phyloP scores from a whole-genome alignment of 2,797 vertebrate genomes.

The Catamblyrhynchus diadema region DNA sequence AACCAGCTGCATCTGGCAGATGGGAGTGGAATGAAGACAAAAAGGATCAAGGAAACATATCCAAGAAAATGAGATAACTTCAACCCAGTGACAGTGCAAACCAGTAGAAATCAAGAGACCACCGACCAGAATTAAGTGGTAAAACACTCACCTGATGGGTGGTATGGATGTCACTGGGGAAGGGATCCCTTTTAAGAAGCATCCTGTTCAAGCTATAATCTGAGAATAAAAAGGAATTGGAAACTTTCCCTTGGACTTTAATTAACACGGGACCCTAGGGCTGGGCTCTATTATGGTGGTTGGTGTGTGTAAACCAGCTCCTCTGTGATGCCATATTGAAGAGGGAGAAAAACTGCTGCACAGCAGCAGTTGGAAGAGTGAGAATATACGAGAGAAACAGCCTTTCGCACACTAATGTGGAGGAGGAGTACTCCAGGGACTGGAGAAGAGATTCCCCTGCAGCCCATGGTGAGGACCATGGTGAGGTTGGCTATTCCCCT shows the following conservation, averaged over 20 bases:
- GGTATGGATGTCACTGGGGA: fast-evolving
- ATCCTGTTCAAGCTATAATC: not conserved
- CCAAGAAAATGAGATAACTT: not conserved
- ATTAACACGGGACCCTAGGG: not conserved
- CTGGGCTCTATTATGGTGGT: too few relatives aligned
- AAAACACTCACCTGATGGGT: not conserved
- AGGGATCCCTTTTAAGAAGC: not conserved
- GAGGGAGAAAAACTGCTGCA: not conserved
- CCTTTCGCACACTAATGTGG: too few relatives aligned
- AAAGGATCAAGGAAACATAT: not conserved
- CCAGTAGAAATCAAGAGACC: not conserved
- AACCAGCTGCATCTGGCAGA: not conserved
- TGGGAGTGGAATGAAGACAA: not conserved
- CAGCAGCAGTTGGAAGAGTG: not conserved
- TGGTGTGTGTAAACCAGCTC: not conserved
- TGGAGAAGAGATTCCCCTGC: not conserved
- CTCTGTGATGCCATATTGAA: not conserved
- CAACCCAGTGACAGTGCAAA: not conserved
- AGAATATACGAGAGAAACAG: not conserved
- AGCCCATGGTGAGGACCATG: not conserved
- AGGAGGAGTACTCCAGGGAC: not conserved
- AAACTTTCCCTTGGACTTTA: not conserved
- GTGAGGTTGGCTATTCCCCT: not conserved
- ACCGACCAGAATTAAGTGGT: not conserved
- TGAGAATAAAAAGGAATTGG: not conserved